phyloP scores from a whole-genome alignment of 2,888 invertebrate species.

The Drosophila helvetica region DNA sequence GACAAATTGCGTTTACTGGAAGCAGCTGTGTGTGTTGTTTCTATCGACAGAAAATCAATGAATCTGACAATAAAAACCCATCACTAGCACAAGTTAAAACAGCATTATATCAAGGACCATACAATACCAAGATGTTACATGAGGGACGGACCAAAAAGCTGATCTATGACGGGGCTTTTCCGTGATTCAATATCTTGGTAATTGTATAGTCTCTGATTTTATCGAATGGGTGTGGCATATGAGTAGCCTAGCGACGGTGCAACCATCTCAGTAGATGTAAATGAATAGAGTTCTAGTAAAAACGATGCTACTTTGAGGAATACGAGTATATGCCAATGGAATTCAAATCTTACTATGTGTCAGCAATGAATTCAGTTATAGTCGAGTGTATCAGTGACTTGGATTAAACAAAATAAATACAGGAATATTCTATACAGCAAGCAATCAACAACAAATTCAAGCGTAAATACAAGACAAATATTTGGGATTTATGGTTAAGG shows the following conservation, averaged over 20 bases:
- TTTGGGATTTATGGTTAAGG: constrained; percentile 1
- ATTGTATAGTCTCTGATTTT: too few relatives aligned
- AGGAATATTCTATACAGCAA: constrained; percentile 7
- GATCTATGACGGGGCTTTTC: too few relatives aligned
- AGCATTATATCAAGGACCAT: too few relatives aligned
- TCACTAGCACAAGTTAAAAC: too few relatives aligned
- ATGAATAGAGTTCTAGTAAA: not conserved
- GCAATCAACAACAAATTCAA: constrained; percentile 16
- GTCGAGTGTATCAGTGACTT: not conserved
- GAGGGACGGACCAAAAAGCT: too few relatives aligned
- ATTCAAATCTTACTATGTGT: not conserved
- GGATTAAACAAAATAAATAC: not conserved
- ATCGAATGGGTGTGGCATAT: not conserved
- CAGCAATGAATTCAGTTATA: not conserved
- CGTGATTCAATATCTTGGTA: too few relatives aligned
- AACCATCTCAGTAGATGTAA: not conserved
- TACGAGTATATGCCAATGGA: not conserved
- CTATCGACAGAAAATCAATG: too few relatives aligned
- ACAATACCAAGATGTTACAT: too few relatives aligned
- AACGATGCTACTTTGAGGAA: not conserved
- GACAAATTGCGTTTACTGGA: not conserved
- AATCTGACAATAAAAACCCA: too few relatives aligned
- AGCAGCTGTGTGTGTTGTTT: not conserved
- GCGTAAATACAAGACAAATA: constrained; percentile 8
- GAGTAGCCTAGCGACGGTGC: not conserved